Evolutionary conservation across 2,888 invertebrate genomes (phyloP), one percentile per base, ranked within the genome.

Genomic region (Agrochola litura): DNA sequence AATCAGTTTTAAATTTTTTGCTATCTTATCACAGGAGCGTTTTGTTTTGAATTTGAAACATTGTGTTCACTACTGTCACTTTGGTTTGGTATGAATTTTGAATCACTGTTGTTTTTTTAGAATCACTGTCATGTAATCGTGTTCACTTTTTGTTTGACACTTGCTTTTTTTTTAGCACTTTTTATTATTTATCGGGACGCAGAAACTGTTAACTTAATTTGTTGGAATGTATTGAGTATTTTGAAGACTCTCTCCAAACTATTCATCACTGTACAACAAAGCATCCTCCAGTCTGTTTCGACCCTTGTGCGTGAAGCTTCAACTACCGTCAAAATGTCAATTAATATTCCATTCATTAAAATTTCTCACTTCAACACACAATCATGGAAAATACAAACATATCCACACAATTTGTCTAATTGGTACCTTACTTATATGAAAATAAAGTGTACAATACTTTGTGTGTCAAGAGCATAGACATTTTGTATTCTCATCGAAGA

Each of bases 401-500:
- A 73, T 54, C 16, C 65, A 74, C 9, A 65, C 60, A 65, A 56
- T 63, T 46, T 43, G 5, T 66, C 37, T 58, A 81, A 79, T 82
- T 80, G 81, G 71, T 79, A 79, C 86, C 79, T 83, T 86, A 81
- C 22, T 1, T 0, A 1, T 8, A 25, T 60, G n/a, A 60, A 56
- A 58, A 75, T 89, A 89, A 78, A 82, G 85, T 87, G 77, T 61
- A 87, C 69, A 86, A 75, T 90, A 66, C 81, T 58, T 25, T 79
- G 70, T 58, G 52, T 64, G 30, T 58, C 71, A 79, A 66, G 71
- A 71, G 71, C 75, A 72, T 22, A 54, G 79, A 81, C 70, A 87
- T 93, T 93, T 92, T 92, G 93, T 89, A 93, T 91, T 93, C 92
- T 96, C 95, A 95, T 95, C 93, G 91, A 88, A 93, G 89, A 93